These are phyloP conservation scores for Pteruthius melanotis DNA, from an alignment of 2,113 vertebrate genomes.

Conservation along the genomic window DNA sequence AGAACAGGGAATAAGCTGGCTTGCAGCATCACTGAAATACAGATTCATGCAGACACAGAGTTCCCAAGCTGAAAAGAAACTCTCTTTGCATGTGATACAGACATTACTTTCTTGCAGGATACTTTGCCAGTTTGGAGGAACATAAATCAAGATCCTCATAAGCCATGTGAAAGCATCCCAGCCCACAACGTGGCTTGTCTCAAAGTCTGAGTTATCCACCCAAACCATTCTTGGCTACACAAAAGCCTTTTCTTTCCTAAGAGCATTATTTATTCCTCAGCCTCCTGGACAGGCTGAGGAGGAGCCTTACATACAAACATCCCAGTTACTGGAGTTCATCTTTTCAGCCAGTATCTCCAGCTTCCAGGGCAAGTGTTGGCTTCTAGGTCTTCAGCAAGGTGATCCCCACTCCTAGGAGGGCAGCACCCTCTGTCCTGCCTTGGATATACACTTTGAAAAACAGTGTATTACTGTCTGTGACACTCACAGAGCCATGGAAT, in stretches of 20 bases:
- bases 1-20: neutral
- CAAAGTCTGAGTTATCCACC: neutral
- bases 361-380: neutral
- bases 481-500: neutral
- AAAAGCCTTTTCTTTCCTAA: neutral
- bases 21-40: neutral
- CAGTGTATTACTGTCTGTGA: neutral
- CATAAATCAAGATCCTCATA: neutral
- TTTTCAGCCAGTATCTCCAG: neutral
- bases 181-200: neutral
- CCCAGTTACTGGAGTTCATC: neutral
- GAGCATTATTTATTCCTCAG: neutral
- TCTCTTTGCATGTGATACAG: neutral
- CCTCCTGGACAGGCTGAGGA: fast-evolving
- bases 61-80: neutral
- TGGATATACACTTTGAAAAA: neutral
- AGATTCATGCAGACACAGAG: neutral
- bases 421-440: neutral
- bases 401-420: neutral
- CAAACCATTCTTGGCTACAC: neutral
- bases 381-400: neutral
- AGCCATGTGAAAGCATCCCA: neutral
- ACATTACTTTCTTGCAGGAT: neutral
- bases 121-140: neutral
- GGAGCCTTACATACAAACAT: no score